Percentiles rank a stretch among this genome's conserved stretches.
These are phyloP conservation scores for Euglossa dilemma DNA, from an alignment of 1,140 invertebrate species.

Conservation along the genomic window DNA sequence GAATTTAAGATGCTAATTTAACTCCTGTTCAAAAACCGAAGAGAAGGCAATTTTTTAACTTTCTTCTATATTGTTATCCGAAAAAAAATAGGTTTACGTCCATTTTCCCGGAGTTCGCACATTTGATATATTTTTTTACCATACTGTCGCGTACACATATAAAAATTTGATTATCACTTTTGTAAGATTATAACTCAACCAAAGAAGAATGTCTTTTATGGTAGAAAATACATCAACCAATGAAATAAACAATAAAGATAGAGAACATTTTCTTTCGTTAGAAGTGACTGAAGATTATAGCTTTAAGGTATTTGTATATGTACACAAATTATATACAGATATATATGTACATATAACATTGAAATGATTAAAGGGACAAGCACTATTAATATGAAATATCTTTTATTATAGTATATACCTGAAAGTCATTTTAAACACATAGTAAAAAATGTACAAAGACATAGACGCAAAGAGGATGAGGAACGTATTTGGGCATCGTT, in stretches of 20 bases:
- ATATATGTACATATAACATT: background rate
- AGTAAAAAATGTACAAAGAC: constrained; percentile 74
- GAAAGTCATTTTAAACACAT: constrained; percentile 75
- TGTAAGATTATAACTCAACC: constrained; percentile 36
- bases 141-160: background rate
- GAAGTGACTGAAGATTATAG: constrained; percentile 74
- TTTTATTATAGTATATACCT: constrained; percentile 75
- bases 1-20: constrained; percentile 56
- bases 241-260: constrained; percentile 70
- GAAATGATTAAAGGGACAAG: background rate
- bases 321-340: background rate
- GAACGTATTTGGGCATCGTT: constrained; percentile 74
- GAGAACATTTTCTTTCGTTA: constrained; percentile 61
- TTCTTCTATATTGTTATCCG: constrained; percentile 25
- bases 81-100: constrained; percentile 8
- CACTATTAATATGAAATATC: background rate
- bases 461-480: constrained; percentile 71
- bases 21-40: constrained; percentile 35
- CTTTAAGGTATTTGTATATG: constrained; percentile 74
- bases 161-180: constrained; percentile 15
- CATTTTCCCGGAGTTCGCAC: constrained; percentile 28
- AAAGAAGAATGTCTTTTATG: constrained; percentile 65
- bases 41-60: constrained; percentile 37
- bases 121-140: constrained; percentile 30
- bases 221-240: constrained; percentile 55